These are phyloP conservation scores for Philypnodon macrostomus DNA, from an alignment of 2,797 vertebrate species.

Conservation along the genomic window DNA sequence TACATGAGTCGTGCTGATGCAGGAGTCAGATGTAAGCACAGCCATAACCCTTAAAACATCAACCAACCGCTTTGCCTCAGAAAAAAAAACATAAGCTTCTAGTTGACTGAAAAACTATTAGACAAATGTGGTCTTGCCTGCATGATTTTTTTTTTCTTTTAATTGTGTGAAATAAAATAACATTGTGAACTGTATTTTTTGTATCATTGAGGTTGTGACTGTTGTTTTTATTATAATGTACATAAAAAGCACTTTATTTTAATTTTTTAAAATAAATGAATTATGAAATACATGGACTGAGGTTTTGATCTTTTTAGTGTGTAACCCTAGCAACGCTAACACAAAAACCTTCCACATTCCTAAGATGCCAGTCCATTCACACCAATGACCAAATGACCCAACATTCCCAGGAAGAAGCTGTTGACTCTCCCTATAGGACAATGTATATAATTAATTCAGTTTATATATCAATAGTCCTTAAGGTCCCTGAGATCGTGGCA, in stretches of 20 bases:
- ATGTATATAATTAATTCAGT: too few relatives aligned
- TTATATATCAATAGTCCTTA: too few relatives aligned
- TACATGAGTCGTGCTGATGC: slow-evolving; percentile 48
- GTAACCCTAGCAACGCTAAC: too few relatives aligned
- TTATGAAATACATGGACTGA: slow-evolving; percentile 73
- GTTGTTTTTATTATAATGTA: slow-evolving; percentile 82
- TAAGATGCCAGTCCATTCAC: too few relatives aligned
- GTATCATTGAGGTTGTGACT: slow-evolving; percentile 78
- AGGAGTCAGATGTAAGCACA: slow-evolving; percentile 37
- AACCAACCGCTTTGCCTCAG: slow-evolving; percentile 46
- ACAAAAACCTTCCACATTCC: too few relatives aligned
- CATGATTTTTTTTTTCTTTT: slow-evolving; percentile 65
- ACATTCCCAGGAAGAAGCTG: too few relatives aligned
- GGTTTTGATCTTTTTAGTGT: slow-evolving; percentile 2
- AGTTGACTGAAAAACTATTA: slow-evolving; percentile 69
- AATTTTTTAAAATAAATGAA: slow-evolving; percentile 77
- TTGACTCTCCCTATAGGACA: too few relatives aligned
- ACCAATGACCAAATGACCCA: too few relatives aligned
- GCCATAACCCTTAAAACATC: too few relatives aligned
- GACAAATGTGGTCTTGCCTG: slow-evolving; percentile 77
- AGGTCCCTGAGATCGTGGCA: too few relatives aligned
- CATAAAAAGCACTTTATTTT: slow-evolving; percentile 84
- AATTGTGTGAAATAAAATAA: slow-evolving; percentile 75
- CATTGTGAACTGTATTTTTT: slow-evolving; percentile 79
- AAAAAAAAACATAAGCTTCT: slow-evolving; percentile 58